phyloP scores from a whole-genome alignment of 2,888 invertebrate species.

The Xanthorhoe designata region DNA sequence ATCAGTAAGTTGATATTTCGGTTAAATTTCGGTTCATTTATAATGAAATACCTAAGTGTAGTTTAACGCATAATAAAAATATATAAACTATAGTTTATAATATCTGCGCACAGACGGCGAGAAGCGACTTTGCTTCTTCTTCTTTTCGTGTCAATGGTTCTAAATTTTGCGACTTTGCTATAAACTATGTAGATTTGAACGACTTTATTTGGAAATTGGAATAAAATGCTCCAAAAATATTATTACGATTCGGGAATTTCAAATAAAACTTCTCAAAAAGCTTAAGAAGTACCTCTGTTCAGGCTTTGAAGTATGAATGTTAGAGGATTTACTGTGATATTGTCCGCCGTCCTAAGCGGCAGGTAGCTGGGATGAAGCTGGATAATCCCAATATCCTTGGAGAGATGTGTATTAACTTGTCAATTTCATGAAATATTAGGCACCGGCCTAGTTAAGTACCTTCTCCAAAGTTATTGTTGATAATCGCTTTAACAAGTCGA shows the following conservation, averaged over 20 bases:
- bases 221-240: too few species aligned
- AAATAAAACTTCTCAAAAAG: not conserved
- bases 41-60: too few species aligned
- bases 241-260: not conserved
- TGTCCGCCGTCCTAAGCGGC: constrained; percentile 4
- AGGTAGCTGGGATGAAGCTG: constrained; percentile 18
- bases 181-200: too few species aligned
- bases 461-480: not conserved
- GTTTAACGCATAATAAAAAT: too few species aligned
- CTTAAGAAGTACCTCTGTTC: not conserved
- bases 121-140: too few species aligned
- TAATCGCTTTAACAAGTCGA: not conserved
- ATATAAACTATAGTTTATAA: too few species aligned
- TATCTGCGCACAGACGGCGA: too few species aligned
- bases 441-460: not conserved
- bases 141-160: too few species aligned
- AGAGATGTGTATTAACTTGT: constrained; percentile 2
- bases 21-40: too few species aligned
- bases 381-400: constrained; percentile 23
- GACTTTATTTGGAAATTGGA: too few species aligned
- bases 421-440: not conserved
- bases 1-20: too few species aligned
- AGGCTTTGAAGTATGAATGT: constrained; percentile 8
- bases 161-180: too few species aligned
- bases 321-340: constrained; percentile 10